A percentile compares a stretch with the other conserved stretches of the same genome.
These are phyloP conservation scores for Balanococcus diminutus DNA, from an alignment of 2,888 invertebrate species.

Conservation along the genomic window DNA sequence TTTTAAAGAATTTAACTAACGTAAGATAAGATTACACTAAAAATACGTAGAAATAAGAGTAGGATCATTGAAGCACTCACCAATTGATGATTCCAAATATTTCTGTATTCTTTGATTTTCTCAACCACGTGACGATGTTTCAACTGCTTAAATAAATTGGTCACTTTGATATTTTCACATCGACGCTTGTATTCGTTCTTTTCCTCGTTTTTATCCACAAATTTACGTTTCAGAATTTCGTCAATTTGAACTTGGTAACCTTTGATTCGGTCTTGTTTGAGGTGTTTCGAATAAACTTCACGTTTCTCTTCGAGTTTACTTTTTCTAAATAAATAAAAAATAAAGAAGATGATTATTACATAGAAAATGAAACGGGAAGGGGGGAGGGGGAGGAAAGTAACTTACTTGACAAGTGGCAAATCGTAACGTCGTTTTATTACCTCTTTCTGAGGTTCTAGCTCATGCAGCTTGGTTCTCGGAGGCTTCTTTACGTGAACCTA, in stretches of 20 bases:
- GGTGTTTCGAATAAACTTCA: background rate
- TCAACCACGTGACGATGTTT: background rate
- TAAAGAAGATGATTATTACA: background rate
- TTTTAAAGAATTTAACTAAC: no score
- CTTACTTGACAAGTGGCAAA: background rate
- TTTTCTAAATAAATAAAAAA: background rate
- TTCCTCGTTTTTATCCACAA: background rate
- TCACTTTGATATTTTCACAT: background rate
- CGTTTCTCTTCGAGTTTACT: conserved; percentile 6
- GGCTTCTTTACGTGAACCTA: background rate
- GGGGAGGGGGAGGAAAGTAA: background rate
- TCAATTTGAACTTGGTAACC: background rate
- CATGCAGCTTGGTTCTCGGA: background rate
- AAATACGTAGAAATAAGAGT: background rate
- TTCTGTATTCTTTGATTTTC: conserved; percentile 6
- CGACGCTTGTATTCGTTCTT: background rate
- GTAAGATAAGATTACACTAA: no score
- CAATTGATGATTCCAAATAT: background rate
- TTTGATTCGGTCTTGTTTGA: background rate
- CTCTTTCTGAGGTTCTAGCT: background rate
- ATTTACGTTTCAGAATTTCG: background rate
- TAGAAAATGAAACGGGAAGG: background rate
- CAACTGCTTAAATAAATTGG: background rate
- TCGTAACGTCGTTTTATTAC: background rate
- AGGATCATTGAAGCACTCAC: no score